Conservation (phyloP, 35 echinoderm and acorn worm genomes). For the Apostichopus californicus region DNA sequence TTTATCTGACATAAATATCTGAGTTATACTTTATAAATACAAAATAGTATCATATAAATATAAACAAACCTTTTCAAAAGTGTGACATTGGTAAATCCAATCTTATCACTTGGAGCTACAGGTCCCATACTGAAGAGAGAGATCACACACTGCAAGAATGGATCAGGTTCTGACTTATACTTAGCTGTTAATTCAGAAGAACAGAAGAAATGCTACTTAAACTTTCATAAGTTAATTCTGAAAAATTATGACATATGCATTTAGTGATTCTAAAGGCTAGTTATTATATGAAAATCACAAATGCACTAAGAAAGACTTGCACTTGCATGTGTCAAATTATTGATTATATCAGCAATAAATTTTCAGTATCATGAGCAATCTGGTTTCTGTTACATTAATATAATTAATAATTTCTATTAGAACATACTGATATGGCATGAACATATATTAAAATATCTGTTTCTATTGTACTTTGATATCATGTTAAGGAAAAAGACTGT, state of each 20-base stretch:
- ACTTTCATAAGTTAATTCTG: neutral
- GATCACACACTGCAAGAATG: constrained; percentile 34
- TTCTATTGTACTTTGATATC: too few relatives aligned
- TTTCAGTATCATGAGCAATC: too few relatives aligned
- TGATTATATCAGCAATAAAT: too few relatives aligned
- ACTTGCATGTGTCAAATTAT: too few relatives aligned
- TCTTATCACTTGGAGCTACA: constrained; percentile 63
- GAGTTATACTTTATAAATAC: neutral
- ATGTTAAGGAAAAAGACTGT: too few relatives aligned
- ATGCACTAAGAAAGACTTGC: too few relatives aligned
- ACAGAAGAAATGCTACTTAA: neutral
- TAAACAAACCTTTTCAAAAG: constrained; percentile 49
- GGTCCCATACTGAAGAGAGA: constrained; percentile 61
- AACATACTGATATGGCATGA: too few relatives aligned
- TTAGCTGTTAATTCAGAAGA: neutral
- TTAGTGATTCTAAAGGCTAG: neutral
- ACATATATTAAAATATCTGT: too few relatives aligned
- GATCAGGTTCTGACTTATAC: constrained; percentile 53
- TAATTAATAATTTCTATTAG: too few relatives aligned
- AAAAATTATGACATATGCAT: neutral
- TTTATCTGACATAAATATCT: neutral
- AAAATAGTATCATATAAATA: neutral
- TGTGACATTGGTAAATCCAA: constrained; percentile 57
- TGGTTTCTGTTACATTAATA: too few relatives aligned
- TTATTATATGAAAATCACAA: too few relatives aligned